Evolutionary conservation across 2,888 invertebrate species (phyloP).

Genomic region (Cloeon dipterum): DNA sequence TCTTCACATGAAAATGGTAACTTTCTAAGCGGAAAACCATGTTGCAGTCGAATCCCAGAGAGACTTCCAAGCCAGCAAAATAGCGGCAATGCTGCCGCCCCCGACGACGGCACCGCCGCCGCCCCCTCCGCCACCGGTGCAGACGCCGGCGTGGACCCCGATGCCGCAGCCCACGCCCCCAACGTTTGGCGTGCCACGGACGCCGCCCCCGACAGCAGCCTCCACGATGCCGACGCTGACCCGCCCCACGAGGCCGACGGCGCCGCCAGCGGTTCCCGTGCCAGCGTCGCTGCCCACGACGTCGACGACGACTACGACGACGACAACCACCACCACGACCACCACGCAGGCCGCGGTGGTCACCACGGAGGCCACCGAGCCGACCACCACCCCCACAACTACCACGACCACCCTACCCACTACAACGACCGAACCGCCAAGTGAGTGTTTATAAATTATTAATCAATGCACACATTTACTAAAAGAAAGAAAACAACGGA

Average conservation of each 20-base stretch:
- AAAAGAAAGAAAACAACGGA: too few relatives aligned
- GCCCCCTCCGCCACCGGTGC: conserved; percentile 2
- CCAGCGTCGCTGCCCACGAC: conserved; percentile 3
- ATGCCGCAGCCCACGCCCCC: conserved; percentile 10
- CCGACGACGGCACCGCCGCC: conserved; percentile 3
- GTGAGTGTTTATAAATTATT: not conserved
- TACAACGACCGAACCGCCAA: conserved; percentile 14
- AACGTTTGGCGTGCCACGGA: not conserved
- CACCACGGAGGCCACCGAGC: not conserved
- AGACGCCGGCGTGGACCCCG: conserved; percentile 14
- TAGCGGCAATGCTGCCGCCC: conserved; percentile 1
- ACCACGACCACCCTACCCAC: conserved; percentile 16
- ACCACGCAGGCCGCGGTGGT: not conserved
- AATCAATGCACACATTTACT: too few relatives aligned
- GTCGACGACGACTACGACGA: conserved; percentile 13
- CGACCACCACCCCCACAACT: conserved; percentile 7
- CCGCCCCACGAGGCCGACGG: conserved; percentile 17
- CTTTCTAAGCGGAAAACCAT: too few relatives aligned
- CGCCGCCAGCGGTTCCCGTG: conserved; percentile 1
- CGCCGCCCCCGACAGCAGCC: not conserved
- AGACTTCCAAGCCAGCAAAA: conserved; percentile 44
- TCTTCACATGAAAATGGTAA: too few relatives aligned
- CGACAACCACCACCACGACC: conserved; percentile 12
- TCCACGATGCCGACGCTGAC: conserved; percentile 12
- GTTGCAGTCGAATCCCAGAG: conserved; percentile 82